Percentiles rank a stretch among this genome's conserved stretches.
phyloP scores from a whole-genome alignment of 2,113 vertebrate species.

The Etheostoma spectabile region DNA sequence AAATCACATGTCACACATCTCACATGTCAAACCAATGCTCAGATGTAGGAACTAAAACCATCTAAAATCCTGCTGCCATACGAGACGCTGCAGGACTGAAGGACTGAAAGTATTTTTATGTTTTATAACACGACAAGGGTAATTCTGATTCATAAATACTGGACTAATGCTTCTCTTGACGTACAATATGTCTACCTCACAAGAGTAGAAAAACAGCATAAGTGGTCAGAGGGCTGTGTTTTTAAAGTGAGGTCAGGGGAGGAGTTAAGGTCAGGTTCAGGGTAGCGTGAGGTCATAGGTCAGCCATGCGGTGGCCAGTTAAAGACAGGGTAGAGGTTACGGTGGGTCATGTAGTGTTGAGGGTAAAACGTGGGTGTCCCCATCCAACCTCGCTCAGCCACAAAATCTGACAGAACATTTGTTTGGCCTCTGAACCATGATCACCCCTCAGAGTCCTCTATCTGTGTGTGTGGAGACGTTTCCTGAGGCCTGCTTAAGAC shows the following conservation, averaged over 20 bases:
- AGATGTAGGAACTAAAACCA: background rate
- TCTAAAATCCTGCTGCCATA: background rate
- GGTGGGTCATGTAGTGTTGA: conserved; percentile 16
- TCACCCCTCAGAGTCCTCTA: conserved; percentile 62
- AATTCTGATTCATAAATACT: background rate
- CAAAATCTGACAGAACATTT: conserved; percentile 77
- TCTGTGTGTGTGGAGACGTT: conserved; percentile 20
- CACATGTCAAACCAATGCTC: background rate
- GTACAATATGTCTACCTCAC: too few relatives aligned
- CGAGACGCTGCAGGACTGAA: background rate
- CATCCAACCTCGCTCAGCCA: conserved; percentile 64
- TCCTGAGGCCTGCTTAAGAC: conserved; percentile 48
- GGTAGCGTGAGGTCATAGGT: conserved; percentile 27
- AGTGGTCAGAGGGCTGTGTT: background rate
- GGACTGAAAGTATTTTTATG: background rate
- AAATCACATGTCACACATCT: too few relatives aligned
- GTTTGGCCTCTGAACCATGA: conserved; percentile 76
- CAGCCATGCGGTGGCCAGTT: conserved; percentile 4
- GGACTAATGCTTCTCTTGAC: background rate
- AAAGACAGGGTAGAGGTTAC: conserved; percentile 6
- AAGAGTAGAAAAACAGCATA: background rate
- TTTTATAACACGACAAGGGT: background rate
- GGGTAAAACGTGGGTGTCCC: background rate
- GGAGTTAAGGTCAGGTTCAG: conserved; percentile 34
- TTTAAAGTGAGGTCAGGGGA: background rate